phyloP scores from a whole-genome alignment of 2,888 invertebrate species.

The Diarsia mendica region DNA sequence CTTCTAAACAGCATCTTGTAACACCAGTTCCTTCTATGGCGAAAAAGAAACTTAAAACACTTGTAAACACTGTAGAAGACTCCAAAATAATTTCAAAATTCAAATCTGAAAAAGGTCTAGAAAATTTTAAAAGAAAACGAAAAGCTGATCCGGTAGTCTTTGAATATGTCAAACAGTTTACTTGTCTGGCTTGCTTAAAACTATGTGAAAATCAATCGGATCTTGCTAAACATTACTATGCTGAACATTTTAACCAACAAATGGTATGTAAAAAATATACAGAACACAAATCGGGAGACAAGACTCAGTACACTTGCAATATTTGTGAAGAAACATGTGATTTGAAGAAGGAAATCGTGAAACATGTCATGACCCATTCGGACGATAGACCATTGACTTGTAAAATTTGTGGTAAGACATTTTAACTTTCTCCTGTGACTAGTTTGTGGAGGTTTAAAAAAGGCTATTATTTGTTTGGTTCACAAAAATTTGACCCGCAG shows the following conservation, averaged over 20 bases:
- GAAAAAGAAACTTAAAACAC: conserved; percentile 13
- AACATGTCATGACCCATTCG: conserved; percentile 74
- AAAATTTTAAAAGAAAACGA: conserved; percentile 25
- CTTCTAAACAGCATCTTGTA: too few species aligned
- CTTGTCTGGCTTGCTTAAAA: conserved; percentile 76
- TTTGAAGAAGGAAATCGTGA: conserved; percentile 69
- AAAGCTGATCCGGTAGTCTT: conserved; percentile 12
- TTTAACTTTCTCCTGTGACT: background rate
- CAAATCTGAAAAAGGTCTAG: conserved; percentile 12
- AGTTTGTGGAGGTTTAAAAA: background rate
- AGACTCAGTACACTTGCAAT: conserved; percentile 73
- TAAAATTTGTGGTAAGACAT: conserved; percentile 82
- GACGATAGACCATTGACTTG: conserved; percentile 79
- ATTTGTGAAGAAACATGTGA: conserved; percentile 73
- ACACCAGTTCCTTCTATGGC: conserved; percentile 16
- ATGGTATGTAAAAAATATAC: conserved; percentile 53
- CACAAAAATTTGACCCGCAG: background rate
- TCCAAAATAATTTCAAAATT: conserved; percentile 4
- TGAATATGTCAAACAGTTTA: conserved; percentile 47
- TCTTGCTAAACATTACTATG: conserved; percentile 75
- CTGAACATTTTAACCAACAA: conserved; percentile 57
- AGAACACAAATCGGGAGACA: conserved; percentile 49
- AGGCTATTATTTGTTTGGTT: background rate
- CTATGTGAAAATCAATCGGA: conserved; percentile 64
- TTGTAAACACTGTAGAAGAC: background rate